phyloP scores from a whole-genome alignment of 2,113 vertebrate genomes.

The Tragelaphus strepsiceros region DNA sequence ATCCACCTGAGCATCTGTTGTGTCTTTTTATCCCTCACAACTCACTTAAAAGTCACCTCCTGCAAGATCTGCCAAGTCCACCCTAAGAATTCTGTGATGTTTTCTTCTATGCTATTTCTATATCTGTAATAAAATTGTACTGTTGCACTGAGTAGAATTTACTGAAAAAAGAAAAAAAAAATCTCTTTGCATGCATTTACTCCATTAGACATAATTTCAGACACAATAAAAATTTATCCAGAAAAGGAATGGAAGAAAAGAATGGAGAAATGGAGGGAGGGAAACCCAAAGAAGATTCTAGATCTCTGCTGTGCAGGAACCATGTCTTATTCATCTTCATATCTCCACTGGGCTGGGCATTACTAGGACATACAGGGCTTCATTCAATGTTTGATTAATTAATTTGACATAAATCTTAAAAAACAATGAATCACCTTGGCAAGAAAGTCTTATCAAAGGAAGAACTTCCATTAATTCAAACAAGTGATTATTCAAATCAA shows the following conservation, averaged over 20 bases:
- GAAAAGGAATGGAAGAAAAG: neutral
- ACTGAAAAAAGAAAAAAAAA: neutral
- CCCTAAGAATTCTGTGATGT: neutral
- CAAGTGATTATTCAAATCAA: neutral
- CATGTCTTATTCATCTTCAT: neutral
- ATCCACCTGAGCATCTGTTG: neutral
- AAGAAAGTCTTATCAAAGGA: constrained; percentile 4
- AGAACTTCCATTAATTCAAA: constrained; percentile 23
- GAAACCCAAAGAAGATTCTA: neutral
- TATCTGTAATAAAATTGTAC: neutral
- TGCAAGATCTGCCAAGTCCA: neutral
- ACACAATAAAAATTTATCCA: neutral
- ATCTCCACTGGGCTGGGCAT: neutral
- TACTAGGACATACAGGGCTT: neutral
- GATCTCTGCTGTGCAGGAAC: neutral
- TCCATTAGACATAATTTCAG: neutral
- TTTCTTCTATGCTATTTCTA: neutral
- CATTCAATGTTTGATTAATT: neutral
- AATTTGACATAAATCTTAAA: constrained; percentile 19
- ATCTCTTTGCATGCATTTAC: neutral
- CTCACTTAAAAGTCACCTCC: neutral
- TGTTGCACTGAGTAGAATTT: neutral
- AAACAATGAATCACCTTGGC: neutral
- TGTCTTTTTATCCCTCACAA: neutral
- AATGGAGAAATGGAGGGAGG: neutral